Evolutionary conservation across 2,888 invertebrate species (phyloP), one percentile per base, ranked within the genome.

Genomic region (Erebia aethiops): DNA sequence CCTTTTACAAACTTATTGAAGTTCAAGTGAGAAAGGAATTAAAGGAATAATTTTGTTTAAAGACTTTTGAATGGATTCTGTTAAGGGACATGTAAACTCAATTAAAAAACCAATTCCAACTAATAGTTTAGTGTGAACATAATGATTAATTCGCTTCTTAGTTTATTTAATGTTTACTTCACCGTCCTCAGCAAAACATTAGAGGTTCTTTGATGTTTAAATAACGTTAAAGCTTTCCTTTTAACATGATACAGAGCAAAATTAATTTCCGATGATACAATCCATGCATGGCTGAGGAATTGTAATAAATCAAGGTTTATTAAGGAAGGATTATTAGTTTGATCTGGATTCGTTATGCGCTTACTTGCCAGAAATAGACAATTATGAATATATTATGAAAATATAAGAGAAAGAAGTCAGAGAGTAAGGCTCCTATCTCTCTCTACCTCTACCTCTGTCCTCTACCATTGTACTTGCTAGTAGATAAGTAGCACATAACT

Each of bases 151-250:
- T 52, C n/a, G 52, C 16, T 52, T 52, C 10, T 52, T 16, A 52
- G 52, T 16, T 16, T 16, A 52, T 52, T 52, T 52, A 52, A 52
- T 52, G 52, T 52, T 52, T 52, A 16, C 52, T 52, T 52, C 52
- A 16, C 10, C 35, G 35, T 35, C 35, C 7, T 35, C 35, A 35
- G 35, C 2, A 1, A 9, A 52, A 52, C 16, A 16, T 52, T 52
- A 16, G 52, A 18, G 16, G 52, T 16, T 52, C 52, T 52, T 52
- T 52, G 52, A 52, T 52, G 52, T 52, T 16, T 16, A n/a, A 35
- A 35, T 52, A 16, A 52, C 16, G 2, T 51, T 51, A n/a, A 51
- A 51, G 51, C 51, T 51, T 43, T 43, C 43, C 43, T 43, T 11
- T 43, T 5, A 43, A 43, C 9, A 4, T 16, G 51, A 51, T n/a